phyloP scores from a whole-genome alignment of 1,140 invertebrate genomes.

The Meteorus sp. region DNA sequence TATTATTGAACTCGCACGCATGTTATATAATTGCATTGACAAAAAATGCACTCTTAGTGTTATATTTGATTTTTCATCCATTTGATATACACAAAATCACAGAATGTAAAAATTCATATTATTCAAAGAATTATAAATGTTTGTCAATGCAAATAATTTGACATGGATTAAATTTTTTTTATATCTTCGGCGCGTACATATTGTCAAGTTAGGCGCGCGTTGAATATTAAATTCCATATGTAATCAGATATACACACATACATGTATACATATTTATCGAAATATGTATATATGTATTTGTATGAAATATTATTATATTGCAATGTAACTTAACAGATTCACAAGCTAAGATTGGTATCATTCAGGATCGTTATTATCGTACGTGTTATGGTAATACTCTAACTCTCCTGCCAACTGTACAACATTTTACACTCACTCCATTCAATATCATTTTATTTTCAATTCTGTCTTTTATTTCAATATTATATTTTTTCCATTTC shows the following conservation, averaged over 20 bases:
- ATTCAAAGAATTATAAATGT: neutral
- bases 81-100: neutral
- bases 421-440: conserved; percentile 56
- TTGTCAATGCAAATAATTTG: no score
- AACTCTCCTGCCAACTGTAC: conserved; percentile 52
- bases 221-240: neutral
- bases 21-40: neutral
- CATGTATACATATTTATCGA: conserved; percentile 28
- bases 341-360: conserved; percentile 59
- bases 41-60: neutral
- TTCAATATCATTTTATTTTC: conserved; percentile 8
- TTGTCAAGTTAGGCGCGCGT: no score
- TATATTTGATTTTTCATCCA: neutral
- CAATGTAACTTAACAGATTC: conserved; percentile 57
- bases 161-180: no score
- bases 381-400: conserved; percentile 48
- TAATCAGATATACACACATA: conserved; percentile 6
- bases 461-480: conserved; percentile 1
- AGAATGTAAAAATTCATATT: conserved; percentile 13
- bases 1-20: neutral
- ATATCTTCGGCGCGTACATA: no score
- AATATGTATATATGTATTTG: conserved; percentile 44
- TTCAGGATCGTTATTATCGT: conserved; percentile 46
- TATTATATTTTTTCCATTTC: conserved; percentile 26
- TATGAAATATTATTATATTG: conserved; percentile 55